phyloP scores from a whole-genome alignment of 2,888 invertebrate genomes.

The Resseliella maxima region DNA sequence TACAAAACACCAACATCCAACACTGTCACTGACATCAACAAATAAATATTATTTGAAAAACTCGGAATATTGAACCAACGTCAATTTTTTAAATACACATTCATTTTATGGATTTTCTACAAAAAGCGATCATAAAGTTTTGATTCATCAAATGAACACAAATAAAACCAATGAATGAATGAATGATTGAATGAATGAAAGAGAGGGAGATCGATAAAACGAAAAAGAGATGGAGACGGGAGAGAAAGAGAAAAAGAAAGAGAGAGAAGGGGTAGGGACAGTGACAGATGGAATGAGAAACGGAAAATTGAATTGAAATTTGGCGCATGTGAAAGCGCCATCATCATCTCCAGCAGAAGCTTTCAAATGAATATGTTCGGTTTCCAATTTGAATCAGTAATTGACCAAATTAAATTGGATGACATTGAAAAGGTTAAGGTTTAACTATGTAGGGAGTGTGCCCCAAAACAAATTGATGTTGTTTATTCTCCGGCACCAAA shows the following conservation, averaged over 20 bases:
- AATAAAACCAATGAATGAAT: too few relatives aligned
- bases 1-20: neutral
- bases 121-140: constrained; percentile 26
- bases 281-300: neutral
- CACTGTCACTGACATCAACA: too few relatives aligned
- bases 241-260: too few relatives aligned
- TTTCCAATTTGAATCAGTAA: constrained; percentile 21
- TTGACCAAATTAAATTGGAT: constrained; percentile 25
- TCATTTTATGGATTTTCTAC: constrained; percentile 3
- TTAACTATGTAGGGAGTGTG: neutral
- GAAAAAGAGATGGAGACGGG: too few relatives aligned
- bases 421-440: constrained; percentile 28
- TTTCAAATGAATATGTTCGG: neutral
- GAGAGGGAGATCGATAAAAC: neutral
- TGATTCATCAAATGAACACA: neutral
- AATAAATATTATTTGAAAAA: too few relatives aligned
- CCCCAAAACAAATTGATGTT: neutral
- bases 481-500: neutral
- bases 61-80: neutral
- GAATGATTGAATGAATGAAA: neutral
- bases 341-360: neutral
- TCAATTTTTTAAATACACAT: neutral
- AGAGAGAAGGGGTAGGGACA: too few relatives aligned
- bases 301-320: neutral
- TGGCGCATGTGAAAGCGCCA: neutral